A percentile compares a stretch with the other conserved stretches of the same genome.
Conservation (phyloP, 2,797 vertebrate species). For the Pelodytes ibericus region DNA sequence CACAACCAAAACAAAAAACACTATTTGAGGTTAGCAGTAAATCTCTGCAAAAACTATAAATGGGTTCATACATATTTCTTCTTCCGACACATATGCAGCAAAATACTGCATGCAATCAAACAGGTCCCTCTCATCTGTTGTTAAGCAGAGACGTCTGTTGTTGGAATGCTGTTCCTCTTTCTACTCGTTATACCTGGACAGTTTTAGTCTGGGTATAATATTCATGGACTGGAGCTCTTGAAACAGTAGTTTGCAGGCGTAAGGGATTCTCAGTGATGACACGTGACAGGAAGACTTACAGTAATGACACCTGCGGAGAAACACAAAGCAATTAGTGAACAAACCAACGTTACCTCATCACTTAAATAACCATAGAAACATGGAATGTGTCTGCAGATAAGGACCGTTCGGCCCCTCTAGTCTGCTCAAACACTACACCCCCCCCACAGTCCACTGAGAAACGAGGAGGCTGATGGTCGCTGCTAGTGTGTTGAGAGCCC, state of each 20-base stretch:
- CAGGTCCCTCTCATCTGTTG: not conserved
- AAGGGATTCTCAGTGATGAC: conserved; percentile 94
- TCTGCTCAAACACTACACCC: too few species aligned
- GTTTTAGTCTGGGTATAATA: conserved; percentile 94
- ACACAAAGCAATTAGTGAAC: conserved; percentile 49
- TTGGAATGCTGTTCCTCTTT: not conserved
- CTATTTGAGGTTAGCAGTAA: too few species aligned
- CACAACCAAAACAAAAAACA: not conserved
- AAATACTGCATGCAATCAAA: not conserved
- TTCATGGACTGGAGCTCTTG: conserved; percentile 99
- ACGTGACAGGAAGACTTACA: conserved; percentile 97
- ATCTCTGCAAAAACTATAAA: not conserved
- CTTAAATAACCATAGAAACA: too few species aligned
- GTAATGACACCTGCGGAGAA: conserved; percentile 90
- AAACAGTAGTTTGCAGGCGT: conserved; percentile 97
- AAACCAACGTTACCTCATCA: too few species aligned
- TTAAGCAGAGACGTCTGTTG: not conserved
- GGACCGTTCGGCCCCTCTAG: too few species aligned
- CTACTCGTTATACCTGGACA: conserved; percentile 94
- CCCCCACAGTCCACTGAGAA: too few species aligned
- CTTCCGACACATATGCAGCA: not conserved
- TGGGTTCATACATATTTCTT: not conserved
- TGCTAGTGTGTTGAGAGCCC: too few species aligned
- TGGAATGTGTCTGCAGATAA: too few species aligned
- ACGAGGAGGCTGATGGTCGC: too few species aligned